Percentiles rank a stretch among this genome's conserved stretches.
phyloP scores from a whole-genome alignment of 2,797 vertebrate species.

The Vespertilio murinus region DNA sequence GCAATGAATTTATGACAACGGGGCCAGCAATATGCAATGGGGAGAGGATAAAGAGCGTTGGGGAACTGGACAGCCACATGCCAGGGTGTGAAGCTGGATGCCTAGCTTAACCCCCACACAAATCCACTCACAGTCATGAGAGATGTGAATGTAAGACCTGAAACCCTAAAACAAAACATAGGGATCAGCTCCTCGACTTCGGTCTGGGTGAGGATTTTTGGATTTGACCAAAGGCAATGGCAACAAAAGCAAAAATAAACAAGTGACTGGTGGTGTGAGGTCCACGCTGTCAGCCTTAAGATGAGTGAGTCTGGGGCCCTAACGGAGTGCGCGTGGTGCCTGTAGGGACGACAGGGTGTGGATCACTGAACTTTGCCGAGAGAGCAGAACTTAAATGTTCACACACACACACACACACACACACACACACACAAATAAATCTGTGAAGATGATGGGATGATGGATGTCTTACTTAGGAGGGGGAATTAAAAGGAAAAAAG shows the following conservation, averaged over 20 bases:
- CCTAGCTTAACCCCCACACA: not conserved
- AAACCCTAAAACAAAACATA: not conserved
- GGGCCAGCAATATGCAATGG: not conserved
- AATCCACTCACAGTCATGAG: not conserved
- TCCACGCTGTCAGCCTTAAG: no score
- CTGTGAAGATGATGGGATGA: no score
- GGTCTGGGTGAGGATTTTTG: not conserved
- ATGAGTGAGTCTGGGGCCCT: no score
- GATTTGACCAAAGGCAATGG: not conserved
- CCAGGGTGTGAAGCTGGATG: not conserved
- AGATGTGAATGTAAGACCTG: not conserved
- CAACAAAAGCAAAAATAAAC: not conserved
- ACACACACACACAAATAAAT: no score
- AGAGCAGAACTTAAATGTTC: no score
- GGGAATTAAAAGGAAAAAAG: no score
- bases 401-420: no score
- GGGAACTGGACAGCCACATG: not conserved
- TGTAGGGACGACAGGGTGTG: no score
- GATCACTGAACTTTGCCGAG: no score
- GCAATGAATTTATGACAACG: not conserved
- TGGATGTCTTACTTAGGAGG: no score
- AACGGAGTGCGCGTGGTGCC: no score
- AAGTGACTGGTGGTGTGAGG: no score
- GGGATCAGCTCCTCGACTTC: not conserved
- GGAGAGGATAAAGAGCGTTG: not conserved